These are phyloP conservation scores for Adelognathus sp. DNA, from an alignment of 2,888 invertebrate genomes.

Conservation along the genomic window DNA sequence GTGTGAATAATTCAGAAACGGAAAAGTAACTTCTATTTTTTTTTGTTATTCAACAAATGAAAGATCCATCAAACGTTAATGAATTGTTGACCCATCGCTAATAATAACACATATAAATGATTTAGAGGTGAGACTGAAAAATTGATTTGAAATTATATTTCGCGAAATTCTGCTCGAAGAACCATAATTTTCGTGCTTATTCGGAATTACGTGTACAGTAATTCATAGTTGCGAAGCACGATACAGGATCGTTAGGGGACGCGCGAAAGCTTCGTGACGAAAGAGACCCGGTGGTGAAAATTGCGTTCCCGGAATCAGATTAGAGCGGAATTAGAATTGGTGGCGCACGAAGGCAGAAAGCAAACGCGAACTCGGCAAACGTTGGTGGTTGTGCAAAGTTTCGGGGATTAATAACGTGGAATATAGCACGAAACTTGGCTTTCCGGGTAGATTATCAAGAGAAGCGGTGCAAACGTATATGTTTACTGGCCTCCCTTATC, in stretches of 20 bases:
- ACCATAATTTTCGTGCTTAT: slow-evolving; percentile 49
- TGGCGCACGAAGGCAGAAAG: slow-evolving; percentile 23
- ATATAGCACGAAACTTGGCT: not conserved
- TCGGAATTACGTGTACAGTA: slow-evolving; percentile 2
- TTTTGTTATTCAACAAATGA: too few relatives aligned
- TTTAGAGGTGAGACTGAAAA: too few relatives aligned
- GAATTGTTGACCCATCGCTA: too few relatives aligned
- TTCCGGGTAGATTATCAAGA: not conserved
- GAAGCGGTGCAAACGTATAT: not conserved
- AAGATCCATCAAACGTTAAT: too few relatives aligned
- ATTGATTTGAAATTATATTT: slow-evolving; percentile 46
- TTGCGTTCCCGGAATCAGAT: slow-evolving; percentile 37
- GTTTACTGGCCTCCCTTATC: not conserved
- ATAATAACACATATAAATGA: too few relatives aligned
- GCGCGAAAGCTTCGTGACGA: slow-evolving; percentile 12
- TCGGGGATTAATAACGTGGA: not conserved
- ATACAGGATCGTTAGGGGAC: not conserved
- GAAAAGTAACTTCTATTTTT: too few relatives aligned
- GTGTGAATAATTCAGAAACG: too few relatives aligned
- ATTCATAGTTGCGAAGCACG: not conserved
- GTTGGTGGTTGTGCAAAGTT: not conserved
- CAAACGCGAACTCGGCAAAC: not conserved
- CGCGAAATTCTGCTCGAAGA: slow-evolving; percentile 65
- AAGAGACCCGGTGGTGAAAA: not conserved
- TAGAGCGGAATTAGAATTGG: slow-evolving; percentile 48